These are phyloP conservation scores for Mus caroli DNA, from an alignment of 2,797 vertebrate species.

Conservation along the genomic window DNA sequence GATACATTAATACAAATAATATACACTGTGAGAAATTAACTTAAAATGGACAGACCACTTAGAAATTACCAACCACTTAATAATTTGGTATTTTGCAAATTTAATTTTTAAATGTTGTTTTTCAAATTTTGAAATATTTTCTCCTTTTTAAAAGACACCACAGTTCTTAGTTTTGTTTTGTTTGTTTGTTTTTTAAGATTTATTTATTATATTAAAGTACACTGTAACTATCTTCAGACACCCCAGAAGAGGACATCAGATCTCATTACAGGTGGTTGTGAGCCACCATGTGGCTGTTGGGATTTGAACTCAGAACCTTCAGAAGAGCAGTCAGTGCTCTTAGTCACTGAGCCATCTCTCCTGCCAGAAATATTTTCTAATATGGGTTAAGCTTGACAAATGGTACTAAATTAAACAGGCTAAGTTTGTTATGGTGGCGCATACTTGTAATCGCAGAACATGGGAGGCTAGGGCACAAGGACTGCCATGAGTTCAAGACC, in stretches of 20 bases:
- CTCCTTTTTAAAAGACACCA: too few relatives aligned
- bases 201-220: too few relatives aligned
- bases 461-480: not conserved
- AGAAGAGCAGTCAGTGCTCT: too few relatives aligned
- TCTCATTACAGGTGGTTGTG: too few relatives aligned
- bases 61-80: slow-evolving; percentile 33
- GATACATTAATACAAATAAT: not conserved
- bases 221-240: too few relatives aligned
- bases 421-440: not conserved
- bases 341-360: too few relatives aligned
- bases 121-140: not conserved
- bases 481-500: not conserved
- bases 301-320: too few relatives aligned
- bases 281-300: too few relatives aligned
- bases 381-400: not conserved
- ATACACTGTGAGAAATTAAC: slow-evolving; percentile 33
- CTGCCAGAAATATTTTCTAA: not conserved
- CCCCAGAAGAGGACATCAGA: too few relatives aligned
- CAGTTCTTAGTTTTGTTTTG: too few relatives aligned
- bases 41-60: slow-evolving; percentile 5
- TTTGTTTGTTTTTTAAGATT: too few relatives aligned
- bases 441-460: not conserved
- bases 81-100: slow-evolving; percentile 9
- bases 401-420: slow-evolving; percentile 7
- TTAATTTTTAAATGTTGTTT: slow-evolving; percentile 49